Evolutionary conservation across 2,888 invertebrate genomes (phyloP), one percentile per base, ranked within the genome.

Genomic region (Drosophila koepferae): DNA sequence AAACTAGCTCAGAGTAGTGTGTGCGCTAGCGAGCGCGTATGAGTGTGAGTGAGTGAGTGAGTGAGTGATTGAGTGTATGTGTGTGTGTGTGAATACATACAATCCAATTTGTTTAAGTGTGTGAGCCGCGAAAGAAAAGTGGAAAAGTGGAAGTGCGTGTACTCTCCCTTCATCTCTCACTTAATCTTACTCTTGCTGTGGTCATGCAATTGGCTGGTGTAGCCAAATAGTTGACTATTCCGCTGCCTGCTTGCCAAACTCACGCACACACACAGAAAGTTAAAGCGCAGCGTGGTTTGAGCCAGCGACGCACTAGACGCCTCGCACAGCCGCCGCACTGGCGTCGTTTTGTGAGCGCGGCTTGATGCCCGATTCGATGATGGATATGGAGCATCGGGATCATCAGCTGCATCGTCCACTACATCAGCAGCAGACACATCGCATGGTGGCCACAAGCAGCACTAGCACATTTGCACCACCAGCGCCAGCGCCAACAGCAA

Each of bases 361-460:
- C 80, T 80, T 90, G 20, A 88, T 88, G 87, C 90, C 87, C 59
- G 87, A 88, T 40, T 88, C 90, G 64, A 88, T 88, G 86, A 88
- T 88, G 86, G 90, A 88, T 44, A 88, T 90, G 90, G 87, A 88
- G 77, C 90, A 90, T 67, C 81, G 87, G 59, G 90, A 89, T 72
- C 82, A 87, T 66, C 90, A 86, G 61, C 63, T 83, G 58, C 87
- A 86, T 64, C 85, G 85, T 1, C 51, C 51, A 51, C 77, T 78
- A 38, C 74, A 75, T 40, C 86, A 77, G 54, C 83, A 72, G 53
- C 58, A 51, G 51, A 36, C 89, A 53, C 64, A 69, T 66, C 72
- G 81, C 2, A 59, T 77, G 34, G 72, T 80, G 9, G 71, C 85
- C 5, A 68, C 81, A 3, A 75, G 72, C 20, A 88, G 76, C 51